Base-by-base conservation (phyloP, 2,113 vertebrate genomes). In the Taxidea taxus region DNA sequence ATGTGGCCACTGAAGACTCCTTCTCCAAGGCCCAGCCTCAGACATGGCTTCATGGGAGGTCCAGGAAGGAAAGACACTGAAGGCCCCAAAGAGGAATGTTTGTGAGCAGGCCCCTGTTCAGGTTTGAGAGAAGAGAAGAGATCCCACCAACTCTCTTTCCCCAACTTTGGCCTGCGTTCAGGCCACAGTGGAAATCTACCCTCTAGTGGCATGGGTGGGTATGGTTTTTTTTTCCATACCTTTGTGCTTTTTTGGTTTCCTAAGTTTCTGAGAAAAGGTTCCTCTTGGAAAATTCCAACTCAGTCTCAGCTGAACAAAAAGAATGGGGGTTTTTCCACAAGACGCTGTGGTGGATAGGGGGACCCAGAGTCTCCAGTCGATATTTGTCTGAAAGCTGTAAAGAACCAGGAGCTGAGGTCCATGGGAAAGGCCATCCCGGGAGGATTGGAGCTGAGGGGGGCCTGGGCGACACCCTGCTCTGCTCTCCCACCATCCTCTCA, bases 241-340 rank as follows among this genome's bases (percentile, higher is more conserved):
- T 82, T 56, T 70, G 37, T 58, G 47, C 37, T 29, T 47, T 21
- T 72, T 87, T 39, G 39, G 6, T n/a, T 54, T 62, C 44, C 91
- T 89, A 44, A 60, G 78, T 88, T 95, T 92, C 74, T 54, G 15
- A 95, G 75, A 75, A 74, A 95, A 95, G 81, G 58, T 94, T 96
- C 80, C 90, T 47, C 90, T 77, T 96, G 98, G 97, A 98, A 98
- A 98, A 95, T 97, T 97, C 97, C 98, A 95, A 1, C 62, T 87
- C 44, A 37, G 29, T 44, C 60, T 80, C 77, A 91, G 60, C 78
- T 92, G 34, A 90, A 44, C 44, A n/a, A 90, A 95, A 15, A 58
- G 58, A 74, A 54, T 84, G 60, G 39, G 86, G 13, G 0, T 95
- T 98, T 98, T 98, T 93, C 96, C 97, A 97, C 31, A 47, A 49